Percentiles rank a stretch among this genome's conserved stretches.
These are phyloP conservation scores for Oncorhynchus keta DNA, from an alignment of 2,113 vertebrate genomes.

Conservation along the genomic window DNA sequence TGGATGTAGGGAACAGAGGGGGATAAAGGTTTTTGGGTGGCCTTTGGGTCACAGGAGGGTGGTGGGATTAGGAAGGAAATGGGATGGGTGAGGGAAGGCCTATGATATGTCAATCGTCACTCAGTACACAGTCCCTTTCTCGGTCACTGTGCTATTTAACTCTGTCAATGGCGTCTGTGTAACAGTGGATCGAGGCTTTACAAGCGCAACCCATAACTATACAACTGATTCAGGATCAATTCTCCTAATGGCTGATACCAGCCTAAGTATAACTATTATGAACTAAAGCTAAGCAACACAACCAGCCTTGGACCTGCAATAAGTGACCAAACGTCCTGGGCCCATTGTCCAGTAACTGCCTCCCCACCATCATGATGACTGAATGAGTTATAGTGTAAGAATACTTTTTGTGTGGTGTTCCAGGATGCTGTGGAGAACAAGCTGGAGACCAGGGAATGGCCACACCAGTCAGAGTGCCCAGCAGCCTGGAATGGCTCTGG, in stretches of 20 bases:
- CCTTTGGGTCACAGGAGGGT: neutral
- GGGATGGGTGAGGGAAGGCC: neutral
- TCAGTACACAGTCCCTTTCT: neutral
- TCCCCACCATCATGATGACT: neutral
- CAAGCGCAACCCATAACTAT: neutral
- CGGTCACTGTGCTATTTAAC: slow-evolving; percentile 23
- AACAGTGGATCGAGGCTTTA: slow-evolving; percentile 7
- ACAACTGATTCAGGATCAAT: too few relatives aligned
- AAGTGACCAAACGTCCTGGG: too few relatives aligned
- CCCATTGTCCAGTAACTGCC: neutral
- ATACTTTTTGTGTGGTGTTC: neutral
- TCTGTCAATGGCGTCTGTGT: slow-evolving; percentile 10
- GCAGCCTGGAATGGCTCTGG: slow-evolving; percentile 93
- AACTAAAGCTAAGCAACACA: neutral
- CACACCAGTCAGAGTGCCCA: slow-evolving; percentile 86
- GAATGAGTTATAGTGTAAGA: neutral
- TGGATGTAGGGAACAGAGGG: neutral
- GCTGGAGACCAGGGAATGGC: slow-evolving; percentile 90
- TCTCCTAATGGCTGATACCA: too few relatives aligned
- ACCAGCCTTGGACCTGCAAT: too few relatives aligned
- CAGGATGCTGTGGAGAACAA: slow-evolving; percentile 91
- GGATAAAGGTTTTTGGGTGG: neutral
- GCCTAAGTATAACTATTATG: too few relatives aligned
- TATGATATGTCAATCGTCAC: neutral
- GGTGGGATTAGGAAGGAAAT: neutral